Evolutionary conservation across 2,888 invertebrate genomes (phyloP).

Genomic region (Drosophila leonis): DNA sequence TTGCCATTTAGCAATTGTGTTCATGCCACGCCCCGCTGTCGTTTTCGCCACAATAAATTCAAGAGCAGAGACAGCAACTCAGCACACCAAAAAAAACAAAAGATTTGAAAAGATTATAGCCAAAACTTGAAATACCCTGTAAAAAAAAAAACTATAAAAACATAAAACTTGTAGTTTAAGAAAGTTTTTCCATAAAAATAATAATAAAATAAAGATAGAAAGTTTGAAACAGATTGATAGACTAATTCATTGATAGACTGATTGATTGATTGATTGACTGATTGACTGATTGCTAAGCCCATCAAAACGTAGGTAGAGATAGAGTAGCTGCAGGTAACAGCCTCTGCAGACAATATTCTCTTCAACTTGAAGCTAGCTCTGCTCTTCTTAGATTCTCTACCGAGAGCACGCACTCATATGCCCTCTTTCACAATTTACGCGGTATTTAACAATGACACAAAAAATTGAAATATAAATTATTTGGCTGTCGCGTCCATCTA

Average conservation of each 20-base stretch:
- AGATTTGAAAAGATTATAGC: neutral
- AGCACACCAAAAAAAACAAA: conserved; percentile 21
- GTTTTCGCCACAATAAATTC: conserved; percentile 66
- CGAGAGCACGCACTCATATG: neutral
- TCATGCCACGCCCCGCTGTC: conserved; percentile 55
- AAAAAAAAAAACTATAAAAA: neutral
- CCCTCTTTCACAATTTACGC: neutral
- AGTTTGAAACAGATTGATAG: neutral
- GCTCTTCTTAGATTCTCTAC: neutral
- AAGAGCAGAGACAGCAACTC: conserved; percentile 49
- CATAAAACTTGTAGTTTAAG: too few relatives aligned
- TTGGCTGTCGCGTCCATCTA: conserved; percentile 51
- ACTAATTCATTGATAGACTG: neutral
- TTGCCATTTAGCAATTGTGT: conserved; percentile 65
- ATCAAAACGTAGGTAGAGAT: neutral
- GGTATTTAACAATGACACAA: conserved; percentile 6
- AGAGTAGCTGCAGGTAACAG: neutral
- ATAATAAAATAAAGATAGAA: neutral
- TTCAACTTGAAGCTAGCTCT: neutral
- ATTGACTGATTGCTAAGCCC: neutral
- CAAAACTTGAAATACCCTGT: conserved; percentile 4
- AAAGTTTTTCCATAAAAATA: neutral
- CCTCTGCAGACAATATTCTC: neutral
- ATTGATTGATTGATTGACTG: neutral
- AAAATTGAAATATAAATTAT: conserved; percentile 51